Evolutionary conservation across 2,888 invertebrate species (phyloP).

Genomic region (Neoascia interrupta): DNA sequence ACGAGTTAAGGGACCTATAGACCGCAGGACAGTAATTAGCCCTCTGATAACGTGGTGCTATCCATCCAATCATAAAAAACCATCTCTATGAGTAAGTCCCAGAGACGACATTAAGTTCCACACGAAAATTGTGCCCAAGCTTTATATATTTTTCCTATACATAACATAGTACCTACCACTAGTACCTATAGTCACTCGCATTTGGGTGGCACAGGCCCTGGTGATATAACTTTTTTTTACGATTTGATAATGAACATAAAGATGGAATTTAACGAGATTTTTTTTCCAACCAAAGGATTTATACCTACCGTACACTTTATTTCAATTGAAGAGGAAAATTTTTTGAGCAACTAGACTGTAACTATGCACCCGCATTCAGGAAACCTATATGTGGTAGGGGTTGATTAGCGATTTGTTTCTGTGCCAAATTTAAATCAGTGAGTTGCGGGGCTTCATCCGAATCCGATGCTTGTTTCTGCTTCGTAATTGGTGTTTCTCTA

Average conservation of each 20-base stretch:
- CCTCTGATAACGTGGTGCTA: constrained; percentile 76
- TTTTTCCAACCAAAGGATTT: constrained; percentile 38
- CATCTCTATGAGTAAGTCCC: constrained; percentile 62
- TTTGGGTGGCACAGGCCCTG: too few species aligned
- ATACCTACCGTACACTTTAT: too few species aligned
- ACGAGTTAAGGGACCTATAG: constrained; percentile 70
- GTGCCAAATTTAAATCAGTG: too few species aligned
- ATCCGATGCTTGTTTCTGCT: too few species aligned
- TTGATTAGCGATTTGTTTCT: too few species aligned
- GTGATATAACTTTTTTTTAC: constrained; percentile 68
- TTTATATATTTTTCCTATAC: constrained; percentile 15
- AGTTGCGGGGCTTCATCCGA: too few species aligned
- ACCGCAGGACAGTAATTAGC: constrained; percentile 77
- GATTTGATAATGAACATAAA: constrained; percentile 71
- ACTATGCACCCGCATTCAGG: too few species aligned
- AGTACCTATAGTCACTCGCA: too few species aligned
- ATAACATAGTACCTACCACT: constrained; percentile 22
- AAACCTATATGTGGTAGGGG: too few species aligned
- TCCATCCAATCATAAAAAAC: constrained; percentile 69
- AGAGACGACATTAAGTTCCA: constrained; percentile 64
- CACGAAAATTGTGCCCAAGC: constrained; percentile 51
- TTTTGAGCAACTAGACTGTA: too few species aligned
- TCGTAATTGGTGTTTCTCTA: too few species aligned
- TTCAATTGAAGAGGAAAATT: constrained; percentile 11
- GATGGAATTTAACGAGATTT: constrained; percentile 63